Conservation (phyloP, 2,888 invertebrate species). For the Cephus pygmeus region DNA sequence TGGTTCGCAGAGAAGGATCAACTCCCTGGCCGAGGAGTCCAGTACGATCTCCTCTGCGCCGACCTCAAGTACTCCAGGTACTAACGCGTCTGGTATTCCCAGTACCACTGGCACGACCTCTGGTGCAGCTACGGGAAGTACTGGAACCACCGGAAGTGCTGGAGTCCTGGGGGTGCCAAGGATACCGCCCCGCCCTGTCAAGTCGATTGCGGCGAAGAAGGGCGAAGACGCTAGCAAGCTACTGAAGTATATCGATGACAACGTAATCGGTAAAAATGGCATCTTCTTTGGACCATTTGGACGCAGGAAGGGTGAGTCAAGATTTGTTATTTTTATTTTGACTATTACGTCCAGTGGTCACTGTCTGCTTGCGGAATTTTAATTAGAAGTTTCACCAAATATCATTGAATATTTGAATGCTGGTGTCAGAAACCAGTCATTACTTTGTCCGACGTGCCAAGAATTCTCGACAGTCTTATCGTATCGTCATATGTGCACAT, state of each 20-base stretch:
- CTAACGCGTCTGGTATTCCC: not conserved
- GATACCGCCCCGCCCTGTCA: slow-evolving; percentile 56
- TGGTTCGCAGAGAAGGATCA: slow-evolving; percentile 58
- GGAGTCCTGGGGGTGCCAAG: slow-evolving; percentile 28
- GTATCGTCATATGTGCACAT: not conserved
- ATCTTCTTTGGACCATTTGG: slow-evolving; percentile 87
- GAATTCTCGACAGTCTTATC: not conserved
- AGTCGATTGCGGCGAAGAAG: slow-evolving; percentile 67
- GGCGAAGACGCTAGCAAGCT: slow-evolving; percentile 78
- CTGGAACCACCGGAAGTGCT: slow-evolving; percentile 23
- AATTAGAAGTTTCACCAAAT: not conserved
- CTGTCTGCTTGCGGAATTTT: not conserved
- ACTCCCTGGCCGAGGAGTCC: slow-evolving; percentile 57
- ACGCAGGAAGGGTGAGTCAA: slow-evolving; percentile 78
- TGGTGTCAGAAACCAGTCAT: not conserved
- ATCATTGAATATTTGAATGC: not conserved
- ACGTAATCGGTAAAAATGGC: slow-evolving; percentile 82
- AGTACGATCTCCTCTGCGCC: slow-evolving; percentile 1
- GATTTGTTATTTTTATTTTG: not conserved
- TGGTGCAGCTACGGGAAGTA: not conserved
- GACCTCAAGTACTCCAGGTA: slow-evolving; percentile 10
- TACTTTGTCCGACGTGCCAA: not conserved
- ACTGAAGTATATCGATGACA: slow-evolving; percentile 83
- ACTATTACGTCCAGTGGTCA: not conserved
- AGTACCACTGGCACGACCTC: not conserved